Base-by-base conservation (phyloP, 2,797 vertebrate genomes). In the Tragopan temminckii region DNA sequence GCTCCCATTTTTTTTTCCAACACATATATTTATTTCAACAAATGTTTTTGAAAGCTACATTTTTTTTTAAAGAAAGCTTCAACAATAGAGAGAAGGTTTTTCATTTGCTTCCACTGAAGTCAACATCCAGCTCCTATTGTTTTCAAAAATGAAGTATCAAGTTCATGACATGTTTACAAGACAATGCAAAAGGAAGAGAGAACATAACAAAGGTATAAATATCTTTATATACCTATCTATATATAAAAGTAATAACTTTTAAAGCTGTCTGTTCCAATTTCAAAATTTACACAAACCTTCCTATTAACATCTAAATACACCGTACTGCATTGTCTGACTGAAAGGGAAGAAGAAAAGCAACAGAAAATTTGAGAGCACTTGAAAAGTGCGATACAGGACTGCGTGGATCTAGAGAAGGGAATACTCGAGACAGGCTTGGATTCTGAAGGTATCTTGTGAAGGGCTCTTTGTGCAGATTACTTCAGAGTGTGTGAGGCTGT, bases 141-240 rank as follows among this genome's bases (percentile, higher is more conserved):
- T 96, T 91, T 85, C 38, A 55, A 31, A 91, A 96, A 64, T 40
- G 53, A 92, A 94, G 55, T 50, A 89, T 78, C 68, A 58, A 75
- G 45, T 85, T 84, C 78, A 59, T 82, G 53, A 87, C 31, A 35
- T 72, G 90, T 94, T 96, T 95, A 92, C 79, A 93, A 75, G 68
- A 92, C 42, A 92, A 55, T 36, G 89, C 57, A 95, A 94, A 92
- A 20, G 72, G 36, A 92, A 90, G 90, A 42, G 21, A 77, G 76
- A 94, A 75, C 35, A 90, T 82, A 89, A 91, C 85, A 83, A 53
- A 93, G 76, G 29, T 82, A 95, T 89, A 91, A 94, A 94, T 92
- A 94, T 84, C 62, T 90, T 38, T 62, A 75, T 62, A 50, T 21
- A 71, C 18, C 8, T 88, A 63, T 64, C 53, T 78, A 85, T 77